Conservation (phyloP, 2,888 invertebrate species). For the Nemoura dubitans region DNA sequence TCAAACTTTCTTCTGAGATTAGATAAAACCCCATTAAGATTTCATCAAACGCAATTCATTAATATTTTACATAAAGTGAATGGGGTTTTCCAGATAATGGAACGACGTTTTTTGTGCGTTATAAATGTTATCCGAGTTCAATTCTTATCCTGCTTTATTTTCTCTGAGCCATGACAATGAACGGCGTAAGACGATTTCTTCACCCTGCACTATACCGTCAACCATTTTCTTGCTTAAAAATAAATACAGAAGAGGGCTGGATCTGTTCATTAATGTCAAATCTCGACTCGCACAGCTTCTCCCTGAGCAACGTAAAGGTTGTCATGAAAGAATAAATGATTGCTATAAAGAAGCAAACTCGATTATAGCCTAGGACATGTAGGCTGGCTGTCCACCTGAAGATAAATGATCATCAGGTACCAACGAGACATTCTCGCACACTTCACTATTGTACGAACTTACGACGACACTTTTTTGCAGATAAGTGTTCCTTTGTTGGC, state of each 20-base stretch:
- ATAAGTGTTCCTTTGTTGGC: neutral
- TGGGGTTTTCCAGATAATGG: neutral
- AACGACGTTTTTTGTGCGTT: neutral
- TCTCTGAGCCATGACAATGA: neutral
- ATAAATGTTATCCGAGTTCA: neutral
- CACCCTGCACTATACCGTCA: neutral
- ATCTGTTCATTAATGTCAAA: constrained; percentile 29
- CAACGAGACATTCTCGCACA: neutral
- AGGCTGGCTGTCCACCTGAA: constrained; percentile 5
- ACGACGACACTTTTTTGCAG: neutral
- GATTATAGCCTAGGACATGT: constrained; percentile 22
- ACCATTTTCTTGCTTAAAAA: constrained; percentile 7
- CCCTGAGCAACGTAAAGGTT: neutral
- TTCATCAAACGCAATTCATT: neutral
- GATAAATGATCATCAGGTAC: constrained; percentile 1
- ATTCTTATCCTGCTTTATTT: neutral
- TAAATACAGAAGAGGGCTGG: neutral
- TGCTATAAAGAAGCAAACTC: constrained; percentile 17
- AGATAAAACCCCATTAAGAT: neutral
- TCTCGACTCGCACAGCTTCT: neutral
- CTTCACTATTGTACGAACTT: neutral
- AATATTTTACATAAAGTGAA: neutral
- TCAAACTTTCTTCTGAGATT: neutral
- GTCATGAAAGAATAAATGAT: constrained; percentile 28
- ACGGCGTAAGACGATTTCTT: neutral